These are phyloP conservation scores for Sturmia bella DNA, from an alignment of 2,888 invertebrate species.

Conservation along the genomic window DNA sequence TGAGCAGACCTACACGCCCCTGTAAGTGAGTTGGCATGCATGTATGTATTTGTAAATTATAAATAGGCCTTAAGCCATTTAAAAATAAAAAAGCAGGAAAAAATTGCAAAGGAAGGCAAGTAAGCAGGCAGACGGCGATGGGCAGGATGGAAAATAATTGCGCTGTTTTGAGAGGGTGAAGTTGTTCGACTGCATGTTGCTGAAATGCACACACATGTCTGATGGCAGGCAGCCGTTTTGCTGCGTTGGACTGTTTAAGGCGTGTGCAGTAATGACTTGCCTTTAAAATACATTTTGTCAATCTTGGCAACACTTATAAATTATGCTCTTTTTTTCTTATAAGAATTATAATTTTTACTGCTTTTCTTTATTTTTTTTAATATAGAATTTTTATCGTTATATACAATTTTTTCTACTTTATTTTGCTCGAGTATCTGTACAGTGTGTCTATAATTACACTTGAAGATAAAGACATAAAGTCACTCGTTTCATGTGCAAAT, in stretches of 20 bases:
- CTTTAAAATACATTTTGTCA: constrained; percentile 69
- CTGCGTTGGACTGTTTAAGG: constrained; percentile 24
- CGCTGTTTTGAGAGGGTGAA: constrained; percentile 54
- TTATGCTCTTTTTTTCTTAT: constrained; percentile 62
- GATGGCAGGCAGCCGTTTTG: neutral
- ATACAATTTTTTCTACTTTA: no score
- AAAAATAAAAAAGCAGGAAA: constrained; percentile 44
- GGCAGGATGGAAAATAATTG: neutral
- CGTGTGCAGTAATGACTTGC: constrained; percentile 68
- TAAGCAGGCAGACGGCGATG: neutral
- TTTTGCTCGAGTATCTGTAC: constrained; percentile 38
- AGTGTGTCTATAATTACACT: constrained; percentile 68
- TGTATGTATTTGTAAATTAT: constrained; percentile 40
- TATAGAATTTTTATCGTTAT: constrained; percentile 11
- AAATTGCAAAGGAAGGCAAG: constrained; percentile 2
- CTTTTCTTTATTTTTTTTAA: no score
- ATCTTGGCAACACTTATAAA: constrained; percentile 68
- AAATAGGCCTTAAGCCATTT: constrained; percentile 65
- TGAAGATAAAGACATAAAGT: constrained; percentile 66
- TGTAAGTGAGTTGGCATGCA: constrained; percentile 9
- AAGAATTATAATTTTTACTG: constrained; percentile 34
- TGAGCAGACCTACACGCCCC: constrained; percentile 1
- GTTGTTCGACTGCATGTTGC: constrained; percentile 23
- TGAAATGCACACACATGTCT: constrained; percentile 23
- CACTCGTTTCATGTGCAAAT: constrained; percentile 54